Conservation (phyloP, 2,113 vertebrate genomes). For the Bucco capensis region DNA sequence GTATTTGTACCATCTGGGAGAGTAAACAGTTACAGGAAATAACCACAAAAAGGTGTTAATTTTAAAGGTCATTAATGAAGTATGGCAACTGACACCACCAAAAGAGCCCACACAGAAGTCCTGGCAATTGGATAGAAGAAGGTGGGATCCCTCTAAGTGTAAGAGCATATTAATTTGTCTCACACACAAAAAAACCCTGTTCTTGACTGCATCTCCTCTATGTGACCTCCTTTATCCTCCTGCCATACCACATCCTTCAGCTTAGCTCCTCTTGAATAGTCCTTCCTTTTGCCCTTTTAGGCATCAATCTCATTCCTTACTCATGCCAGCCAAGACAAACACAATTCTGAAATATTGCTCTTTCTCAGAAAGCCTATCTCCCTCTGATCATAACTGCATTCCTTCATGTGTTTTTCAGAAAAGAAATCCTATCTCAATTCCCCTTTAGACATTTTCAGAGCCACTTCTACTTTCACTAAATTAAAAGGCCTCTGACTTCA, state of each 20-base stretch:
- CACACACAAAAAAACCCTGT: not conserved
- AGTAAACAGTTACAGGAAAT: constrained; percentile 62
- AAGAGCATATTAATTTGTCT: not conserved
- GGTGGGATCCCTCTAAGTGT: not conserved
- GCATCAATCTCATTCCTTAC: not conserved
- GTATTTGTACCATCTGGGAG: constrained; percentile 59
- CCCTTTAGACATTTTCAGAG: not conserved
- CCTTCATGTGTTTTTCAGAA: not conserved
- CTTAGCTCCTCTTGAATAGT: not conserved
- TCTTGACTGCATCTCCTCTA: not conserved
- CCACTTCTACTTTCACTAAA: not conserved
- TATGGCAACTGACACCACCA: constrained; percentile 2
- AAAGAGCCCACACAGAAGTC: constrained; percentile 15
- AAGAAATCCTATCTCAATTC: not conserved
- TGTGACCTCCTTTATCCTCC: not conserved
- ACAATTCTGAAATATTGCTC: not conserved
- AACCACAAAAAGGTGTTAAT: constrained; percentile 67
- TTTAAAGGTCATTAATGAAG: constrained; percentile 56
- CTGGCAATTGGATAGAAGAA: not conserved
- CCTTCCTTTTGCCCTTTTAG: not conserved
- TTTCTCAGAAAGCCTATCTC: not conserved
- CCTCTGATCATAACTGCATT: not conserved
- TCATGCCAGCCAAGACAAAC: not conserved
- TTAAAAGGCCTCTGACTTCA: not conserved
- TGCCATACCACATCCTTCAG: not conserved